Conservation (phyloP, 2,113 vertebrate genomes). For the Indri indri region DNA sequence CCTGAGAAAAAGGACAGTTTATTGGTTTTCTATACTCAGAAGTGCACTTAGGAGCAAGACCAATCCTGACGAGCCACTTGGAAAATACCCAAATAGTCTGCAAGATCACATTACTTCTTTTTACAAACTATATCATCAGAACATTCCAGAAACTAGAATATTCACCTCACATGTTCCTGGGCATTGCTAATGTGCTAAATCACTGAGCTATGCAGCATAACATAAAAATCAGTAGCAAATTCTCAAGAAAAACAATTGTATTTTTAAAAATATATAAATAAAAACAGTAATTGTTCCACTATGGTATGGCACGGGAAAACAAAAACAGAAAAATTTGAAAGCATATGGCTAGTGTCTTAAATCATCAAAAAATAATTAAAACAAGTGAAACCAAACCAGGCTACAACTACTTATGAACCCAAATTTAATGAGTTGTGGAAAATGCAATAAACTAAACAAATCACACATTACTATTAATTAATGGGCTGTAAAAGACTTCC, state of each 20-base stretch:
- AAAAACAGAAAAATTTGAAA: background rate
- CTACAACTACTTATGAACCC: constrained; percentile 21
- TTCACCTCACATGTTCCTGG: background rate
- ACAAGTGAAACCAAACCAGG: constrained; percentile 53
- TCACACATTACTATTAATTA: constrained; percentile 70
- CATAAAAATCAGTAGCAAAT: background rate
- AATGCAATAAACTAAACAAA: constrained; percentile 71
- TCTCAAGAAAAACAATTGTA: background rate
- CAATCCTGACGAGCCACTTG: background rate
- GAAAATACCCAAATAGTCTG: background rate
- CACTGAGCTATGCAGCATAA: background rate
- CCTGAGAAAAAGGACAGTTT: background rate
- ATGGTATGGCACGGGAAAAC: background rate
- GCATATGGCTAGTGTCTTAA: constrained; percentile 62
- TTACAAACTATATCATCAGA: background rate
- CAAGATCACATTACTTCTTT: background rate
- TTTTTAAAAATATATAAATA: background rate
- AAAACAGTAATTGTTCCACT: background rate
- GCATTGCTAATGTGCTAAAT: background rate
- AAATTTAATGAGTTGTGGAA: constrained; percentile 70
- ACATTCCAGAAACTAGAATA: background rate
- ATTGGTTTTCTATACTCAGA: background rate
- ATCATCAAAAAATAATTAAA: constrained; percentile 71
- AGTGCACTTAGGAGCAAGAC: background rate
- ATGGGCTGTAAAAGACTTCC: constrained; percentile 60